Percentiles rank a stretch among this genome's conserved stretches.
phyloP scores from a whole-genome alignment of 2,113 vertebrate species.

The Pedetes capensis region DNA sequence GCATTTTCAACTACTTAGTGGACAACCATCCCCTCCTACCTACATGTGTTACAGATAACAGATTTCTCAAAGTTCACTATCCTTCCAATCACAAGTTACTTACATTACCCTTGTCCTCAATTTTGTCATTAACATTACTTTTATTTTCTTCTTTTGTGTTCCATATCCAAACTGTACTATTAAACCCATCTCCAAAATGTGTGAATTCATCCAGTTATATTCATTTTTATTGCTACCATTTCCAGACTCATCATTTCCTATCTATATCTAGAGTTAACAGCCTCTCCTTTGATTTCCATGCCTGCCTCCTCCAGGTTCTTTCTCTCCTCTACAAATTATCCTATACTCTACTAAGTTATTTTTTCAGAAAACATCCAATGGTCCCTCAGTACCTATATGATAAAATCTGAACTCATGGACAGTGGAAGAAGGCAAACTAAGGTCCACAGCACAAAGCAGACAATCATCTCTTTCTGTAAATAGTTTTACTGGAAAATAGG shows the following conservation, averaged over 20 bases:
- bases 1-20: not conserved
- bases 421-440: not conserved
- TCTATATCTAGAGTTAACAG: not conserved
- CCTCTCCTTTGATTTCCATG: not conserved
- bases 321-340: not conserved
- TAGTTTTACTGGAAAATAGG: constrained; percentile 25
- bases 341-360: not conserved
- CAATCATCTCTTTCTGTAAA: not conserved
- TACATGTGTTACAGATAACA: not conserved
- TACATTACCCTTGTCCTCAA: not conserved
- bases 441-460: not conserved
- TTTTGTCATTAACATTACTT: not conserved
- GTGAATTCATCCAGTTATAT: not conserved
- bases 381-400: not conserved
- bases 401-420: constrained; percentile 19
- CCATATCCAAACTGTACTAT: not conserved
- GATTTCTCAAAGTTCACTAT: not conserved
- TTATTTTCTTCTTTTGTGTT: not conserved
- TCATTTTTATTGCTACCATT: not conserved
- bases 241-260: not conserved
- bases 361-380: not conserved
- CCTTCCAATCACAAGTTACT: not conserved
- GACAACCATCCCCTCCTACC: not conserved
- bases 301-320: not conserved
- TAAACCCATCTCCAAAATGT: not conserved